A percentile compares a stretch with the other conserved stretches of the same genome.
Evolutionary conservation across 2,888 invertebrate genomes (phyloP).

Genomic region (Bibio marci): DNA sequence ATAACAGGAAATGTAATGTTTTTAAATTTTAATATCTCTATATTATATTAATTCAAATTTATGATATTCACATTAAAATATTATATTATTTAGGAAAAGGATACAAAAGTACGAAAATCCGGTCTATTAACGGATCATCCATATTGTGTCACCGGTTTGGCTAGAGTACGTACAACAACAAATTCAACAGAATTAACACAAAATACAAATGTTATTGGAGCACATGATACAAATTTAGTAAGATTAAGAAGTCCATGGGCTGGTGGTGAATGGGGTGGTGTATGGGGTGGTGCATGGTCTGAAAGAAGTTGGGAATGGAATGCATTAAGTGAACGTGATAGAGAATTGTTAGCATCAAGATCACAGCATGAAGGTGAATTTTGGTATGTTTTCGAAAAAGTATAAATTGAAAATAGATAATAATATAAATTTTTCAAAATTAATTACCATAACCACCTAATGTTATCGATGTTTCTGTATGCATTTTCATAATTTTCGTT

Average conservation of each 20-base stretch:
- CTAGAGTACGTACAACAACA: constrained; percentile 37
- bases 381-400: constrained; percentile 32
- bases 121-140: constrained; percentile 50
- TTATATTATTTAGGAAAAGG: constrained; percentile 11
- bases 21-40: too few relatives aligned
- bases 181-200: constrained; percentile 9
- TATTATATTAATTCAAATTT: background rate
- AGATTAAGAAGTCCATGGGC: constrained; percentile 41
- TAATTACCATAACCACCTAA: too few relatives aligned
- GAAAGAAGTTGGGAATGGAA: constrained; percentile 53
- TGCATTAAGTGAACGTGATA: constrained; percentile 41
- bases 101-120: constrained; percentile 34
- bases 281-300: constrained; percentile 58
- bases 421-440: too few relatives aligned
- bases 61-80: background rate
- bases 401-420: too few relatives aligned
- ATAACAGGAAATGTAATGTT: constrained; percentile 42
- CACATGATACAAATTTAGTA: constrained; percentile 39
- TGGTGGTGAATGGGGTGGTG: constrained; percentile 36
- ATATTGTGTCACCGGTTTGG: constrained; percentile 54
- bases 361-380: constrained; percentile 51
- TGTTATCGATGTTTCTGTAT: background rate
- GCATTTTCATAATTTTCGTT: background rate
- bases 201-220: constrained; percentile 10
- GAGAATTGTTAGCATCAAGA: constrained; percentile 41